Conservation (phyloP, 2,888 invertebrate species). For the Patella depressa region DNA sequence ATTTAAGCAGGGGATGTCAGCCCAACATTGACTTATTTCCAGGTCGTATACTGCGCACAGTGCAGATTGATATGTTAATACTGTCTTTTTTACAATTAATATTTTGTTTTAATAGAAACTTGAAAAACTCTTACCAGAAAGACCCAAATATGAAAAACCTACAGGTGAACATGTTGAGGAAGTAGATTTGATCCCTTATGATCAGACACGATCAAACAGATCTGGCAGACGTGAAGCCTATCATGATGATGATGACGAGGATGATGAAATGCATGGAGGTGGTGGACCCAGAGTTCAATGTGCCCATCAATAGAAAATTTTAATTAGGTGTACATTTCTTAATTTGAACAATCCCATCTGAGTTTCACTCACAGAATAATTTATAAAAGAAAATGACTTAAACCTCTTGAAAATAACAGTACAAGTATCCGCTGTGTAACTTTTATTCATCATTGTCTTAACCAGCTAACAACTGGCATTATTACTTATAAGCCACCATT, state of each 20-base stretch:
- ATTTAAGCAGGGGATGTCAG: too few relatives aligned
- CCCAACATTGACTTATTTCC: too few relatives aligned
- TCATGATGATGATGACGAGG: slow-evolving; percentile 78
- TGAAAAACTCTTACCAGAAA: slow-evolving; percentile 82
- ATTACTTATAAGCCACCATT: too few relatives aligned
- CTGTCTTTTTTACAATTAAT: neutral
- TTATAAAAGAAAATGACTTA: too few relatives aligned
- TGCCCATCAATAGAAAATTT: slow-evolving; percentile 79
- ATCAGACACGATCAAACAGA: slow-evolving; percentile 75
- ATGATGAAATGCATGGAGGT: slow-evolving; percentile 79
- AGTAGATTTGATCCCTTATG: slow-evolving; percentile 84
- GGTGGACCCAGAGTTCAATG: slow-evolving; percentile 78
- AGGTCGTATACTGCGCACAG: too few relatives aligned
- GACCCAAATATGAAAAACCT: slow-evolving; percentile 81
- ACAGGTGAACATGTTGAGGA: slow-evolving; percentile 88
- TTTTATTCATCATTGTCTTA: too few relatives aligned
- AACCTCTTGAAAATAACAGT: too few relatives aligned
- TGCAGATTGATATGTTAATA: too few relatives aligned
- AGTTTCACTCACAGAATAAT: too few relatives aligned
- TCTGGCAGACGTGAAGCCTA: slow-evolving; percentile 73
- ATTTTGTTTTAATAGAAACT: slow-evolving; percentile 75
- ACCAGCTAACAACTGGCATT: too few relatives aligned
- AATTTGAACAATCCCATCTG: too few relatives aligned
- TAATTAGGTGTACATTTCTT: neutral
- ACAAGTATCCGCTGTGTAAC: too few relatives aligned